A percentile compares a stretch with the other conserved stretches of the same genome.
These are phyloP conservation scores for Bedellia somnulentella DNA, from an alignment of 2,888 invertebrate species.

Conservation along the genomic window DNA sequence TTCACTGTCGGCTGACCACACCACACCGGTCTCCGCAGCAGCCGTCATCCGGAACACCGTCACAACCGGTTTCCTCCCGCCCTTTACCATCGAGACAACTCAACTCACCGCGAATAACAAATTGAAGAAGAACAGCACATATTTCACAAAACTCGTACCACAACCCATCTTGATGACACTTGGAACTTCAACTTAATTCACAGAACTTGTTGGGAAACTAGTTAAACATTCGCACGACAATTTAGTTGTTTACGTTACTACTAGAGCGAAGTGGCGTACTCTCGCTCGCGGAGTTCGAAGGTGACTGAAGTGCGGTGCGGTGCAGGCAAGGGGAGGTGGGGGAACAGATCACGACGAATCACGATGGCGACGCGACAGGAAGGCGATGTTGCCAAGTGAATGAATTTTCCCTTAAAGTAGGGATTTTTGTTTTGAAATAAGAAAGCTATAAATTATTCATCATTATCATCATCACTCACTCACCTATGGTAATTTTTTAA, in stretches of 20 bases:
- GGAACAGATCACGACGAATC: too few species aligned
- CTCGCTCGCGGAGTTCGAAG: slow-evolving; percentile 19
- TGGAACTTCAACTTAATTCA: slow-evolving; percentile 24
- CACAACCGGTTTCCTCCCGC: slow-evolving; percentile 32
- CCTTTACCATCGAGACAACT: slow-evolving; percentile 19
- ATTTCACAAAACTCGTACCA: slow-evolving; percentile 78
- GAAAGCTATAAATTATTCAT: too few species aligned
- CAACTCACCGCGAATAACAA: slow-evolving; percentile 75
- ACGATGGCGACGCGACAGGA: too few species aligned
- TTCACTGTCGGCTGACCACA: slow-evolving; percentile 33
- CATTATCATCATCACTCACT: too few species aligned
- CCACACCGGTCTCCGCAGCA: slow-evolving; percentile 10
- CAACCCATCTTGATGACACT: slow-evolving; percentile 63
- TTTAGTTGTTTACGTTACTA: slow-evolving; percentile 20
- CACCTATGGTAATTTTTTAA: too few species aligned
- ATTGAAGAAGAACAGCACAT: slow-evolving; percentile 80
- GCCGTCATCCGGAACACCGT: slow-evolving; percentile 26
- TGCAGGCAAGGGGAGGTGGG: too few species aligned
- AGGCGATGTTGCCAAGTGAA: too few species aligned
- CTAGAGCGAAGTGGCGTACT: slow-evolving; percentile 11
- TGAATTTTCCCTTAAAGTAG: too few species aligned
- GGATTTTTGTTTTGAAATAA: too few species aligned
- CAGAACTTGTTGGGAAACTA: slow-evolving; percentile 30
- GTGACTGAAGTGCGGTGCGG: too few species aligned
- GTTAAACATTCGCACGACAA: slow-evolving; percentile 37